Conservation (phyloP, 2,797 vertebrate genomes). For the Chlorospingus semifuscus region DNA sequence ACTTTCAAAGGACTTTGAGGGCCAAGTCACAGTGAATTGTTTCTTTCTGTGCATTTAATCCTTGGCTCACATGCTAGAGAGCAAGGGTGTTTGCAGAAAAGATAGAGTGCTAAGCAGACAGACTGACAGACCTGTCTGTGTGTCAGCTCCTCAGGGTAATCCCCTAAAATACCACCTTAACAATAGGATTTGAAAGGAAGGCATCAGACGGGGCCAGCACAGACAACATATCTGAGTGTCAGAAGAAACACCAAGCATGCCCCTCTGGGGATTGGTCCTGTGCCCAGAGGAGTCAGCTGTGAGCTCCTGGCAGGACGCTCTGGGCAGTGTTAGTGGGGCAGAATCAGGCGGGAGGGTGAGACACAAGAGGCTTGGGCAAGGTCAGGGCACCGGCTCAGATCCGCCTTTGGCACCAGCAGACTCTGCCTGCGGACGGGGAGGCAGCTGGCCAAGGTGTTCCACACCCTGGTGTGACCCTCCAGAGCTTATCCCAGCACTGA, state of each 20-base stretch:
- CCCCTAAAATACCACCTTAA: not conserved
- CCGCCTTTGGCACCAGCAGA: not conserved
- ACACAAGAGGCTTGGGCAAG: not conserved
- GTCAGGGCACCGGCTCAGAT: not conserved
- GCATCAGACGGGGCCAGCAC: not conserved
- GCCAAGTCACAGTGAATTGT: constrained; percentile 7
- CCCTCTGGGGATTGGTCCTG: not conserved
- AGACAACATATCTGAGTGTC: not conserved
- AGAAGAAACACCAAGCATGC: not conserved
- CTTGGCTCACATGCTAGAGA: not conserved
- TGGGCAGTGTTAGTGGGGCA: not conserved
- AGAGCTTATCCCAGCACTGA: not conserved
- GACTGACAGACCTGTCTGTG: not conserved
- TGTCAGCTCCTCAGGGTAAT: not conserved
- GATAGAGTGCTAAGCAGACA: constrained; percentile 1
- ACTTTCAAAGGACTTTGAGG: constrained; percentile 29
- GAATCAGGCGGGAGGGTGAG: not conserved
- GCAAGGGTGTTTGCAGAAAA: not conserved
- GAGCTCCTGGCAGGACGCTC: not conserved
- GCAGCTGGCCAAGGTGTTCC: not conserved
- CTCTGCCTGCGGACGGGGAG: not conserved
- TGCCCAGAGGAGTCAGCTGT: rapidly evolving
- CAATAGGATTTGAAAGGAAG: not conserved
- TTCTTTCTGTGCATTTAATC: constrained; percentile 22
- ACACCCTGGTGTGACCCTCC: rapidly evolving